phyloP scores from a whole-genome alignment of 1,140 invertebrate species.

The Zaprionus vittiger region DNA sequence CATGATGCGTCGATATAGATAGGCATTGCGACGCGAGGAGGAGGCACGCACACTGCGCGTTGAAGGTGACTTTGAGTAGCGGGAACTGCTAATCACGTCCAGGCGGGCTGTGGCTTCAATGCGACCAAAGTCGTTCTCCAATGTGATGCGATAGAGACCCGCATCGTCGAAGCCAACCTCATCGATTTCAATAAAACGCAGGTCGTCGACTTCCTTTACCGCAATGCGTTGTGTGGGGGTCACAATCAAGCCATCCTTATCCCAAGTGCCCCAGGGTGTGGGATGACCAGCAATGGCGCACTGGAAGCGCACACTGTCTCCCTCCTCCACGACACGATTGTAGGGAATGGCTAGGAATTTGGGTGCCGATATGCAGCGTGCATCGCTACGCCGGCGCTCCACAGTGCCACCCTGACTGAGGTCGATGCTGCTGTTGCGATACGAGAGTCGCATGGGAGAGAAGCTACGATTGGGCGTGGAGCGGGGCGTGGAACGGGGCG shows the following conservation, averaged over 20 bases:
- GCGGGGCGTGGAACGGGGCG: slow-evolving; percentile 89
- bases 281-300: slow-evolving; percentile 92
- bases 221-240: slow-evolving; percentile 88
- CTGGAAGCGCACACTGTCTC: slow-evolving; percentile 91
- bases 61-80: slow-evolving; percentile 81
- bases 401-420: slow-evolving; percentile 48
- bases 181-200: slow-evolving; percentile 90
- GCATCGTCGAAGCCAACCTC: slow-evolving; percentile 92
- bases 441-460: slow-evolving; percentile 85
- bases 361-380: slow-evolving; percentile 86
- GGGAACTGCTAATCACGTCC: slow-evolving; percentile 89
- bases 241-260: slow-evolving; percentile 89
- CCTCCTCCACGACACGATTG: slow-evolving; percentile 92
- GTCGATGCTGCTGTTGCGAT: slow-evolving; percentile 76
- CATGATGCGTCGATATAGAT: slow-evolving; percentile 79
- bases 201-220: slow-evolving; percentile 91
- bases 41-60: slow-evolving; percentile 84
- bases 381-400: slow-evolving; percentile 85
- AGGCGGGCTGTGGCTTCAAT: slow-evolving; percentile 92
- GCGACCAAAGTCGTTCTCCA: slow-evolving; percentile 93
- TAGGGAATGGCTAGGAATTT: slow-evolving; percentile 95
- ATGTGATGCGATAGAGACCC: slow-evolving; percentile 91
- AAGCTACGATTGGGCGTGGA: slow-evolving; percentile 89
- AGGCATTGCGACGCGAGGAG: slow-evolving; percentile 82
- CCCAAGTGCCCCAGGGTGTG: slow-evolving; percentile 91